Percentiles rank a stretch among this genome's conserved stretches.
Conservation (phyloP, 2,888 invertebrate species). For the Oligia fasciuncula region DNA sequence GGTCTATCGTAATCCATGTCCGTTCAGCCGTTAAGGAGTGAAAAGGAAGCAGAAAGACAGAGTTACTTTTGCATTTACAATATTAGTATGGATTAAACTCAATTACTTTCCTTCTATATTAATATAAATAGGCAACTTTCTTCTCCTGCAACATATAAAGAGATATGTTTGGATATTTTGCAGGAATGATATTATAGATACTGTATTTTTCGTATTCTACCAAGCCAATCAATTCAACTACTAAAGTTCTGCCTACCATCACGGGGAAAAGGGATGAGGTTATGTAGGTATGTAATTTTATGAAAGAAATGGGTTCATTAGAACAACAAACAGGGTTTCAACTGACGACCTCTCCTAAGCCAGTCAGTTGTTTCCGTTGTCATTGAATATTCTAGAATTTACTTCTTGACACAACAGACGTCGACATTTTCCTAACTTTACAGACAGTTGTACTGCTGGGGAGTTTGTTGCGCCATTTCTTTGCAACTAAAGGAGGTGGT, state of each 20-base stretch:
- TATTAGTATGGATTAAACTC: too few relatives aligned
- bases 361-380: background rate
- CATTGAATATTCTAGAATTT: background rate
- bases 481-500: background rate
- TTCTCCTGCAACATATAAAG: too few relatives aligned
- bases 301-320: background rate
- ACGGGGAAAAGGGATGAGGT: background rate
- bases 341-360: background rate
- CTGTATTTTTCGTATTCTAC: background rate
- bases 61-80: too few relatives aligned
- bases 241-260: background rate
- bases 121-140: too few relatives aligned
- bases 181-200: too few relatives aligned
- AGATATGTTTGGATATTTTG: too few relatives aligned
- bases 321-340: background rate
- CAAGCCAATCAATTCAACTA: background rate
- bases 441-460: background rate
- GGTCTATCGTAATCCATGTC: too few relatives aligned
- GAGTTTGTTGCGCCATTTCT: background rate
- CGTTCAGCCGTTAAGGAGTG: too few relatives aligned
- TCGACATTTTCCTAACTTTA: background rate
- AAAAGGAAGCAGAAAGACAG: too few relatives aligned
- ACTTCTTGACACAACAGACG: background rate
- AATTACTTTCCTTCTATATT: too few relatives aligned
- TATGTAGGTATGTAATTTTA: background rate